phyloP scores from a whole-genome alignment of 1,140 invertebrate genomes.

The Trachymyrmex cornetzi region DNA sequence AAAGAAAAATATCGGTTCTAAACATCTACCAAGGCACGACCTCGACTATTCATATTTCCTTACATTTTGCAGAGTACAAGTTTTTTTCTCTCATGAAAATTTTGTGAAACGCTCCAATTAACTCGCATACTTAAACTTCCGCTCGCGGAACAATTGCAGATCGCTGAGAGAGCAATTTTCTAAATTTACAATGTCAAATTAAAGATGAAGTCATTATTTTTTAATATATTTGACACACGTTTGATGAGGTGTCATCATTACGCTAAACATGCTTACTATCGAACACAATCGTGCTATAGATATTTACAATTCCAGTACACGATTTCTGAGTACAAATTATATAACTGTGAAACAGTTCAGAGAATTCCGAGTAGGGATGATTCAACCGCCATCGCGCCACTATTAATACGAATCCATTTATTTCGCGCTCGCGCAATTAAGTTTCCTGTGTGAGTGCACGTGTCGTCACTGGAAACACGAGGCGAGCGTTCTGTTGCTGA shows the following conservation, averaged over 20 bases:
- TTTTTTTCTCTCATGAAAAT: neutral
- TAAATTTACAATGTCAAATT: neutral
- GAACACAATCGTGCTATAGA: neutral
- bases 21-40: neutral
- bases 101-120: neutral
- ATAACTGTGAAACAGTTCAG: neutral
- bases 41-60: neutral
- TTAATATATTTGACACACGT: neutral
- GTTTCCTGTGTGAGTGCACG: conserved; percentile 28
- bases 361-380: neutral
- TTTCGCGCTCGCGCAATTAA: conserved; percentile 16
- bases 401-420: conserved; percentile 16
- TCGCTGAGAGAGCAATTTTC: too few relatives aligned
- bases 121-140: neutral
- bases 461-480: neutral
- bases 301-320: neutral
- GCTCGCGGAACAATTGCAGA: neutral
- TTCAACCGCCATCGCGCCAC: neutral
- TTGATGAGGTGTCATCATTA: neutral
- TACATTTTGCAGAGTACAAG: too few relatives aligned
- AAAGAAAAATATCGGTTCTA: neutral
- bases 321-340: neutral
- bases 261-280: neutral
- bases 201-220: neutral
- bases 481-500: conserved; percentile 33